Percentiles rank a stretch among this genome's conserved stretches.
phyloP scores from a whole-genome alignment of 35 echinoderm and acorn worm species.

The Lytechinus variegatus region DNA sequence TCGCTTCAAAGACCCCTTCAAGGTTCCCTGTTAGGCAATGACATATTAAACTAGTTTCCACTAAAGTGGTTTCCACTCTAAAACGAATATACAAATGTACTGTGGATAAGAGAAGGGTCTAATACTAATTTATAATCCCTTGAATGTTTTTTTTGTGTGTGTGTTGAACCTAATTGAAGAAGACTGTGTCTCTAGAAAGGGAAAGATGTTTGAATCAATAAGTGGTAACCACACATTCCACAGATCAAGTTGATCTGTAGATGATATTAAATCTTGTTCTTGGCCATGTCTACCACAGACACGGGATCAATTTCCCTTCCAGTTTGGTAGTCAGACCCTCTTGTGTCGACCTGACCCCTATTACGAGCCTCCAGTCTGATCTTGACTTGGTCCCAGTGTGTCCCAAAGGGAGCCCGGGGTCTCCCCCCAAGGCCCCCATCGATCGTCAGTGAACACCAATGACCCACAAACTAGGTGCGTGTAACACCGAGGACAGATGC shows the following conservation, averaged over 20 bases:
- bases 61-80: too few species aligned
- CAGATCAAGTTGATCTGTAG: background rate
- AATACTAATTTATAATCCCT: too few species aligned
- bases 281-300: background rate
- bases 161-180: too few species aligned
- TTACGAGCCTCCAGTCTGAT: background rate
- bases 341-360: background rate
- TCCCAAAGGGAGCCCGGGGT: constrained; percentile 15
- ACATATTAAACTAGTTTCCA: too few species aligned
- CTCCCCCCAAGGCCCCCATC: constrained; percentile 34
- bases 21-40: too few species aligned
- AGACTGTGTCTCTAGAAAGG: background rate
- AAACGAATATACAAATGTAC: too few species aligned
- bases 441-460: constrained; percentile 23
- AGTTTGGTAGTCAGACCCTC: background rate
- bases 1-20: too few species aligned
- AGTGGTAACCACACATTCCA: background rate
- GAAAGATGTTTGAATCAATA: background rate
- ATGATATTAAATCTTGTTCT: background rate
- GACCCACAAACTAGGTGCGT: constrained; percentile 35
- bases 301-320: background rate
- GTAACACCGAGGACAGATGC: constrained; percentile 48
- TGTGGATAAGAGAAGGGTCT: too few species aligned
- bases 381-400: background rate
- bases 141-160: too few species aligned